Conservation (phyloP, 2,113 vertebrate genomes). For the Isurus oxyrinchus region DNA sequence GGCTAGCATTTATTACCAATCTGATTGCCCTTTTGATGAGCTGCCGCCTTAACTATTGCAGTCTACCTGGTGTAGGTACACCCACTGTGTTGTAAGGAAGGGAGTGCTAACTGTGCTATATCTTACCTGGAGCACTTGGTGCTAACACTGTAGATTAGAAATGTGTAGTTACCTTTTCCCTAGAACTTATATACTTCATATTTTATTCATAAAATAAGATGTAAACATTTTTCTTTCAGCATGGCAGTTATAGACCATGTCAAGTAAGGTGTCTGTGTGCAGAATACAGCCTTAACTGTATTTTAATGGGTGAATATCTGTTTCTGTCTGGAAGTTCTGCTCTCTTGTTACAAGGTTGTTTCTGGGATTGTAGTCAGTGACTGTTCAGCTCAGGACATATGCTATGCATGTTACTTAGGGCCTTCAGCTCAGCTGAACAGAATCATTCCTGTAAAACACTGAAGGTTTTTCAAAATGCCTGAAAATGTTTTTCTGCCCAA, state of each 20-base stretch:
- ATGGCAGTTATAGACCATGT: not conserved
- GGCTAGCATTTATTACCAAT: too few relatives aligned
- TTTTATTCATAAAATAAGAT: not conserved
- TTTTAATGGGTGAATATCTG: not conserved
- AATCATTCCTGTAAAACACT: not conserved
- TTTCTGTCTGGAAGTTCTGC: not conserved
- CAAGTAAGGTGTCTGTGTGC: not conserved
- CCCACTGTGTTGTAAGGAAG: not conserved
- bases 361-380: not conserved
- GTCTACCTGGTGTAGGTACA: too few relatives aligned
- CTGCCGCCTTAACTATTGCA: not conserved
- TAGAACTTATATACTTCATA: not conserved
- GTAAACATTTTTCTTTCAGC: not conserved
- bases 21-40: not conserved
- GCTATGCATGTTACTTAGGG: not conserved
- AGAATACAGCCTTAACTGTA: not conserved
- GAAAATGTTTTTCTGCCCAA: conserved; percentile 40
- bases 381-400: not conserved
- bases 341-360: not conserved
- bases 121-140: not conserved
- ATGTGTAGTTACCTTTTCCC: not conserved
- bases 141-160: not conserved
- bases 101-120: not conserved
- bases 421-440: not conserved
- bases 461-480: not conserved